Evolutionary conservation across 2,888 invertebrate genomes (phyloP), one percentile per base, ranked within the genome.

Genomic region (Blastobasis lacticolella): DNA sequence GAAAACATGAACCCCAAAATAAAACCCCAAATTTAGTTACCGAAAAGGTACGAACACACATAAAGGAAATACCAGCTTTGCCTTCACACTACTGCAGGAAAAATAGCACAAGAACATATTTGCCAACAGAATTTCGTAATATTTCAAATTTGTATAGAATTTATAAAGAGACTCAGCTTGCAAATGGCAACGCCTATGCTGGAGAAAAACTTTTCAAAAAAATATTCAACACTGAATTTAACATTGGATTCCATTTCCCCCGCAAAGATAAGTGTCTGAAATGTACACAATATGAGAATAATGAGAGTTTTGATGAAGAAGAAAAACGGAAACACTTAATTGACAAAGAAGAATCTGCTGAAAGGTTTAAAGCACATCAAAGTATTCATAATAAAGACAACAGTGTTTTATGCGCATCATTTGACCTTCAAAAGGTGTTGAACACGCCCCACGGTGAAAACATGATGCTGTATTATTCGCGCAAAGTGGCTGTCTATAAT

Each of bases 401-500:
- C 48, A 41, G 49, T 45, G 50, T 58, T 41, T 6, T 58, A 43
- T 56, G 57, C 44, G 48, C 54, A 10, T 50, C 55, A 6, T 55
- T 55, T 50, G 54, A 59, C 45, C 38, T 59, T 6, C 57, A 58
- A 44, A 57, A 55, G 38, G 57, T 58, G 1, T 36, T 61, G 1
- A 58, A 56, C 40, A 61, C 58, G 5, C 52, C 58, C 5, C 41
- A 61, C 54, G 65, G 63, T 5, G 53, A 64, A 6, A 55, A 50
- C 38, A 65, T 63, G 58, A 23, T 57, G 37, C 48, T 63, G 1
- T 63, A 48, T 51, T 63, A 63, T 46, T 48, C 54, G 0, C 37
- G 60, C 47, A 64, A 60, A 49, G 45, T 52, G 10, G 56, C 59
- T 0, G 59, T 61, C 9, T 60, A 53, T 45, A 62, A 63, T 54